Conservation (phyloP, 2,113 vertebrate species). For the Mus spicilegus region DNA sequence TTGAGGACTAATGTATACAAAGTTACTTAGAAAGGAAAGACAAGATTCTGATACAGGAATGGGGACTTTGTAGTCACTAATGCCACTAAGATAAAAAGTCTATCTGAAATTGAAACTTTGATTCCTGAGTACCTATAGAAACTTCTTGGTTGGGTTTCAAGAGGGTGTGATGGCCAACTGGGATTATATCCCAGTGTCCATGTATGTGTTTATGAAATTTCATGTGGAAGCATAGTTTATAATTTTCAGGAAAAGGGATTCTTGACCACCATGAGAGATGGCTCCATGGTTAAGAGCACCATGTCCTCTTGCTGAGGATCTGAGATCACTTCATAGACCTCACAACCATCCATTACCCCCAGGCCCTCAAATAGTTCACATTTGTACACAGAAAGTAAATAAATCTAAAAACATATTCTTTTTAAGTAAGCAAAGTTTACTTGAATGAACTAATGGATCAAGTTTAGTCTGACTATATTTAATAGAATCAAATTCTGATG, state of each 20-base stretch:
- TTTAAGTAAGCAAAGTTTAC: conserved; percentile 35
- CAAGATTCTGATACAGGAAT: conserved; percentile 29
- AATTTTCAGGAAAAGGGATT: conserved; percentile 46
- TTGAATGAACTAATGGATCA: conserved; percentile 27
- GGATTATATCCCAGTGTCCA: conserved; percentile 14
- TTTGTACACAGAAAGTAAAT: neutral
- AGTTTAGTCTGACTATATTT: neutral
- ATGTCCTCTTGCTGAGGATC: neutral
- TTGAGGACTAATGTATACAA: neutral
- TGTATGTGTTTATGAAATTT: neutral
- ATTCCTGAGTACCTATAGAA: neutral
- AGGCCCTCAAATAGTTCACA: neutral
- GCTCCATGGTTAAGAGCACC: neutral
- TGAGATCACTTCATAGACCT: neutral
- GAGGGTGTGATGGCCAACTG: neutral
- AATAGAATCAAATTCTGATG: conserved; percentile 5
- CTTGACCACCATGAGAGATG: neutral
- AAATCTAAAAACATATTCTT: neutral
- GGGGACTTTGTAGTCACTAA: neutral
- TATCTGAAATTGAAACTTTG: conserved; percentile 17
- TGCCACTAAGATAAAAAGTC: neutral
- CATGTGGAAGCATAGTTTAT: neutral
- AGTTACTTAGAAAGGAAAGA: conserved; percentile 47
- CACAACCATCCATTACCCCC: neutral
- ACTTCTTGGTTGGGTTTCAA: conserved; percentile 5